Percentiles rank a stretch among this genome's conserved stretches.
Conservation (phyloP, 1,140 invertebrate species). For the Brachionus angularis region DNA sequence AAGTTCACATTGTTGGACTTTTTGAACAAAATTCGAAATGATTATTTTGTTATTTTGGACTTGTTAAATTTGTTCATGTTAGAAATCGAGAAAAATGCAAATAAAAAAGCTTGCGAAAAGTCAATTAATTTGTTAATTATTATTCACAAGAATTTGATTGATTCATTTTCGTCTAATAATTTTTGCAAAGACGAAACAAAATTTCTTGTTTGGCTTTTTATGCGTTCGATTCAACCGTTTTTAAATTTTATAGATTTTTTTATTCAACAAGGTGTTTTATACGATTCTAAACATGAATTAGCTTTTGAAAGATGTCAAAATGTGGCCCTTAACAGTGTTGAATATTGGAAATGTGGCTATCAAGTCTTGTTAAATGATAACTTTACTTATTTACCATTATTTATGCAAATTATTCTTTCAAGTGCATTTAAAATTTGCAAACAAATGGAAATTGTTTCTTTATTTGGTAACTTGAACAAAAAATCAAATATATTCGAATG, state of each 20-base stretch:
- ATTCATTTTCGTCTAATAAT: conserved; percentile 12
- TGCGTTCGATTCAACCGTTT: background rate
- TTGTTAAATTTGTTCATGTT: background rate
- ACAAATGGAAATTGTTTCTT: conserved; percentile 19
- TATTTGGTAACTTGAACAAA: background rate
- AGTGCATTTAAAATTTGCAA: conserved; percentile 36
- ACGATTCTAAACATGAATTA: background rate
- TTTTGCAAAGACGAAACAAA: background rate
- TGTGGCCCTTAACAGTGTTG: background rate
- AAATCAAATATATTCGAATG: conserved; percentile 15
- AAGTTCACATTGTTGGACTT: conserved; percentile 38
- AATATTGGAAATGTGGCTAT: conserved; percentile 34
- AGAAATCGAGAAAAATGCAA: background rate
- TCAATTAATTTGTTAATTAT: background rate
- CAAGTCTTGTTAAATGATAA: background rate
- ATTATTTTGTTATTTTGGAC: conserved; percentile 19
- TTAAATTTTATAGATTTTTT: conserved; percentile 22
- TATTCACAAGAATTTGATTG: background rate
- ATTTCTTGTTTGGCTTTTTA: conserved; percentile 15
- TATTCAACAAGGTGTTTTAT: background rate
- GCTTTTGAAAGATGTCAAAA: background rate
- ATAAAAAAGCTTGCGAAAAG: background rate
- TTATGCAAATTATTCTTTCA: conserved; percentile 17
- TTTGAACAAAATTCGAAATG: background rate
- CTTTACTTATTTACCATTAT: background rate